phyloP scores from a whole-genome alignment of 2,113 vertebrate species.

The Sphaerodactylus townsendi region DNA sequence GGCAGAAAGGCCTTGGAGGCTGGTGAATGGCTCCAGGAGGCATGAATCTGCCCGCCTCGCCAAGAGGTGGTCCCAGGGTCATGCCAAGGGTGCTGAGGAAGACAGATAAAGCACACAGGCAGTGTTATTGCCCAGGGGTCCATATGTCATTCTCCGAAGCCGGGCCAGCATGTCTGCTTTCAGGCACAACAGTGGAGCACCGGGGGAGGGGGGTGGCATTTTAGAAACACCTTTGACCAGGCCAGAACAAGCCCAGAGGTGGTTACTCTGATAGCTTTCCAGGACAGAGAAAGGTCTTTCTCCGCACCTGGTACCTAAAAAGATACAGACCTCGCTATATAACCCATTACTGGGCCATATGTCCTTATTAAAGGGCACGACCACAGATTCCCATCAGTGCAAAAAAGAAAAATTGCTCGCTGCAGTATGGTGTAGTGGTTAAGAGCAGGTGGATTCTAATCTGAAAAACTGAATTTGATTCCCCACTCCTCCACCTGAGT shows the following conservation, averaged over 20 bases:
- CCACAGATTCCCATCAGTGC: too few relatives aligned
- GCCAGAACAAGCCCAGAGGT: rapidly evolving
- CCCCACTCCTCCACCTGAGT: too few relatives aligned
- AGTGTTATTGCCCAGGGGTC: background rate
- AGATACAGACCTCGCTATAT: too few relatives aligned
- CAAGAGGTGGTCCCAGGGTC: background rate
- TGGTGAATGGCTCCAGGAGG: background rate
- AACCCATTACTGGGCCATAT: too few relatives aligned
- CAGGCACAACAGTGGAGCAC: background rate
- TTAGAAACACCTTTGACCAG: background rate
- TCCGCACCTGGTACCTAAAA: too few relatives aligned
- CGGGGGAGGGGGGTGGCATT: background rate
- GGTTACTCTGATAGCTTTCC: background rate
- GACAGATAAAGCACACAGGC: background rate
- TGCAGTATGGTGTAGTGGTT: too few relatives aligned
- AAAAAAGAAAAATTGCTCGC: too few relatives aligned
- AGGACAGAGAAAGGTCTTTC: too few relatives aligned
- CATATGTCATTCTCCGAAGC: rapidly evolving
- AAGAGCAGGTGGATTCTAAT: too few relatives aligned
- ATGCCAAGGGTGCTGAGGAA: background rate
- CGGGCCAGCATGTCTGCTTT: background rate
- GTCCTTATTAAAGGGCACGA: too few relatives aligned
- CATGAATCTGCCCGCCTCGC: background rate
- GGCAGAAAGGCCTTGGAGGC: background rate
- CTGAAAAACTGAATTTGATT: too few relatives aligned